phyloP scores from a whole-genome alignment of 1,140 invertebrate genomes.

The Trichoplusia ni region DNA sequence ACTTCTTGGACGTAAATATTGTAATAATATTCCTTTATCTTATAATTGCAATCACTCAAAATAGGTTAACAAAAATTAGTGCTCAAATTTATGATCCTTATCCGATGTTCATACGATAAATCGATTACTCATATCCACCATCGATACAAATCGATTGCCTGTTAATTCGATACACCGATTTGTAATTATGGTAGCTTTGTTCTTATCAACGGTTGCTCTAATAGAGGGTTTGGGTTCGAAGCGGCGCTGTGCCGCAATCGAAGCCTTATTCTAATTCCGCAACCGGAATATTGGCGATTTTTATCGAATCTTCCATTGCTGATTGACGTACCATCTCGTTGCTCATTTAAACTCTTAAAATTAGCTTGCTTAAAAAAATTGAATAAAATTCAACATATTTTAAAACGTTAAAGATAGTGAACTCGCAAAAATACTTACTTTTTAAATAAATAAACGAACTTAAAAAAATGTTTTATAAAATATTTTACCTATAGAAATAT shows the following conservation, averaged over 20 bases:
- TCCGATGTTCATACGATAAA: neutral
- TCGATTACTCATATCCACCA: too few species aligned
- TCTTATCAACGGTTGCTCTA: conserved; percentile 49
- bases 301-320: conserved; percentile 41
- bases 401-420: too few species aligned
- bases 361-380: too few species aligned
- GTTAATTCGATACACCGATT: conserved; percentile 39
- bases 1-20: too few species aligned
- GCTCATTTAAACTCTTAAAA: neutral
- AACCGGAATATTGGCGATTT: conserved; percentile 45
- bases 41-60: too few species aligned
- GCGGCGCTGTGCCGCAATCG: conserved; percentile 29
- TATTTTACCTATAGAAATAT: too few species aligned
- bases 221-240: conserved; percentile 45
- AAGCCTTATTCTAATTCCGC: conserved; percentile 47
- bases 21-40: too few species aligned
- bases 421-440: too few species aligned
- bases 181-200: conserved; percentile 41
- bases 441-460: too few species aligned
- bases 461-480: too few species aligned
- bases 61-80: too few species aligned
- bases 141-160: neutral
- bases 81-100: neutral
- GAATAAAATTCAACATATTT: too few species aligned
- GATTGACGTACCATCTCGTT: conserved; percentile 5